These are phyloP conservation scores for Geotria australis DNA, from an alignment of 2,797 vertebrate genomes.

Conservation along the genomic window DNA sequence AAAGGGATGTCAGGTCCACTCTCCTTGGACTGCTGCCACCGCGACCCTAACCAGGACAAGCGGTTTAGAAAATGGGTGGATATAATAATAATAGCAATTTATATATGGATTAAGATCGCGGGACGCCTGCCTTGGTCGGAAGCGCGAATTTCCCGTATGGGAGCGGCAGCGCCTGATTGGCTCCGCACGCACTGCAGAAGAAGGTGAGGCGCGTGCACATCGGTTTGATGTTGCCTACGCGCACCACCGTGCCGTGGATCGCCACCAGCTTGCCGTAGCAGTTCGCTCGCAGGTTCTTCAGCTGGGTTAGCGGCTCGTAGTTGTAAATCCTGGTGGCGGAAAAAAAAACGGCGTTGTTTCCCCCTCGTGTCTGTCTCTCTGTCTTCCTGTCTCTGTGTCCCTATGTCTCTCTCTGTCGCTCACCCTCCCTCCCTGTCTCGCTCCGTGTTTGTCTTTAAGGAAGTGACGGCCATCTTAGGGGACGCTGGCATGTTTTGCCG, in stretches of 20 bases:
- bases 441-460: too few relatives aligned
- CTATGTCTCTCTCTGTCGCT: too few relatives aligned
- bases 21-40: too few relatives aligned
- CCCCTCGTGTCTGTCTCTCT: not conserved
- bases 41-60: too few relatives aligned
- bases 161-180: conserved; percentile 27
- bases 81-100: too few relatives aligned
- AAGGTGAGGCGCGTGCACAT: conserved; percentile 66
- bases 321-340: conserved; percentile 40
- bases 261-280: conserved; percentile 56
- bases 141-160: conserved; percentile 48
- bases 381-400: not conserved
- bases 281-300: conserved; percentile 51
- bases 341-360: too few relatives aligned
- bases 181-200: conserved; percentile 29
- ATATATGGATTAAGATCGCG: too few relatives aligned
- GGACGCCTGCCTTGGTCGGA: conserved; percentile 36
- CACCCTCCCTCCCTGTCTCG: too few relatives aligned
- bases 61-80: too few relatives aligned
- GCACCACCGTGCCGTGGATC: conserved; percentile 55
- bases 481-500: too few relatives aligned
- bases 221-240: conserved; percentile 67
- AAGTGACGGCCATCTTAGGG: too few relatives aligned
- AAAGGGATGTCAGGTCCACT: too few relatives aligned
- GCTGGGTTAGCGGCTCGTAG: conserved; percentile 44